A percentile compares a stretch with the other conserved stretches of the same genome.
phyloP scores from a whole-genome alignment of 2,113 vertebrate genomes.

The Triplophysa tibetana region DNA sequence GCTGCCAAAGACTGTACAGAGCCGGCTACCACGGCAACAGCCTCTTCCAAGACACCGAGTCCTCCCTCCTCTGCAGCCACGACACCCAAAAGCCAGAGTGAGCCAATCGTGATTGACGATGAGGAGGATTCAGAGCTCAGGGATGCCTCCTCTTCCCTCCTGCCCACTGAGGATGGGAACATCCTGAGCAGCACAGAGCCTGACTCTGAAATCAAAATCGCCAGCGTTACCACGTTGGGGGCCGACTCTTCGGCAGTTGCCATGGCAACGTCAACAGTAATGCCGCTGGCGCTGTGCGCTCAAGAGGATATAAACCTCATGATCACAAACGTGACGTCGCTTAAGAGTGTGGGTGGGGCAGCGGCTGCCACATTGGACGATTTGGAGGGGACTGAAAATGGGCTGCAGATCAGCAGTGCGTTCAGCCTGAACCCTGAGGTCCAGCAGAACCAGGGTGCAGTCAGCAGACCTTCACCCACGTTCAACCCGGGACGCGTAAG shows the following conservation, averaged over 20 bases:
- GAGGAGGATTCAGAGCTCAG: conserved; percentile 89
- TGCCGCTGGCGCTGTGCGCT: conserved; percentile 61
- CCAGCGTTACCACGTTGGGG: conserved; percentile 95
- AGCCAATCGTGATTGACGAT: conserved; percentile 97
- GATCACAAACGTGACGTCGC: conserved; percentile 95
- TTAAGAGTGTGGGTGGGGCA: conserved; percentile 81
- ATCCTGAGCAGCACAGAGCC: conserved; percentile 92
- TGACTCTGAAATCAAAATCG: conserved; percentile 94
- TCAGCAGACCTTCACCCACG: conserved; percentile 68
- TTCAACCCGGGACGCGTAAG: conserved; percentile 93
- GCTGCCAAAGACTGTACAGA: conserved; percentile 59
- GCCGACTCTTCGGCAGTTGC: conserved; percentile 38
- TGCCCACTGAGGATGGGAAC: conserved; percentile 43
- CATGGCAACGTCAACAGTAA: conserved; percentile 44
- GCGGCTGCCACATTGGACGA: conserved; percentile 61
- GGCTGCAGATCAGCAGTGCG: conserved; percentile 86
- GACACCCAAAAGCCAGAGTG: conserved; percentile 75
- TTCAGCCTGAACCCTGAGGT: conserved; percentile 85
- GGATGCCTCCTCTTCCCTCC: conserved; percentile 62
- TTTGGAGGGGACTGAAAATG: conserved; percentile 77
- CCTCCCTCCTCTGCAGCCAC: conserved; percentile 60
- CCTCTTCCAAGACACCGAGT: conserved; percentile 56
- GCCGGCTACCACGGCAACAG: conserved; percentile 47
- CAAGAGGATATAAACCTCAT: conserved; percentile 89
- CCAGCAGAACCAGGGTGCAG: conserved; percentile 50